Conservation (phyloP, 2,888 invertebrate genomes). For the Galeruca laticollis region DNA sequence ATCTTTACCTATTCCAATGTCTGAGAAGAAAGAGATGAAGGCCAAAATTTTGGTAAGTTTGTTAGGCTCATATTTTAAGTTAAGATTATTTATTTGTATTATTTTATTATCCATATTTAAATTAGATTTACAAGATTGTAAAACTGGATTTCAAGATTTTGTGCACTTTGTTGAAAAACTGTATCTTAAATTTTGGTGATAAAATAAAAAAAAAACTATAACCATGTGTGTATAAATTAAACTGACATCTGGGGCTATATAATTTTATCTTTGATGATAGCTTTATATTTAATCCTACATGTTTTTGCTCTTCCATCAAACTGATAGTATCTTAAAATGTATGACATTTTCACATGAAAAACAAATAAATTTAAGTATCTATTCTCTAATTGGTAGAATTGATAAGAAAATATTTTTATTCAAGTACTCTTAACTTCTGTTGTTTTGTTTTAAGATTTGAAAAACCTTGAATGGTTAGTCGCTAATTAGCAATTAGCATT, state of each 20-base stretch:
- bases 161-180: not conserved
- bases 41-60: slow-evolving; percentile 78
- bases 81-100: not conserved
- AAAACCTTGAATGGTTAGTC: not conserved
- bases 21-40: slow-evolving; percentile 84
- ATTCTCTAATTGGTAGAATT: not conserved
- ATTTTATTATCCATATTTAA: not conserved
- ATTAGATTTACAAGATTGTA: not conserved
- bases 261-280: too few relatives aligned
- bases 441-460: not conserved
- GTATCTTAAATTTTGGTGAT: not conserved
- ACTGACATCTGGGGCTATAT: too few relatives aligned
- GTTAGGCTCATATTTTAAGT: too few relatives aligned
- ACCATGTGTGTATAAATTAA: too few relatives aligned
- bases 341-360: not conserved
- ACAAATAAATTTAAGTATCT: not conserved
- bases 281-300: too few relatives aligned
- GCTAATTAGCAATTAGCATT: too few relatives aligned
- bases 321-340: not conserved
- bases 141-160: not conserved
- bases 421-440: not conserved
- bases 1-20: slow-evolving; percentile 86
- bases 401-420: not conserved
- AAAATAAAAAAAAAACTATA: too few relatives aligned
- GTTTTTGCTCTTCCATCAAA: too few relatives aligned